Evolutionary conservation across 2,113 vertebrate genomes (phyloP), one percentile per base, ranked within the genome.

Genomic region (Equus przewalskii): DNA sequence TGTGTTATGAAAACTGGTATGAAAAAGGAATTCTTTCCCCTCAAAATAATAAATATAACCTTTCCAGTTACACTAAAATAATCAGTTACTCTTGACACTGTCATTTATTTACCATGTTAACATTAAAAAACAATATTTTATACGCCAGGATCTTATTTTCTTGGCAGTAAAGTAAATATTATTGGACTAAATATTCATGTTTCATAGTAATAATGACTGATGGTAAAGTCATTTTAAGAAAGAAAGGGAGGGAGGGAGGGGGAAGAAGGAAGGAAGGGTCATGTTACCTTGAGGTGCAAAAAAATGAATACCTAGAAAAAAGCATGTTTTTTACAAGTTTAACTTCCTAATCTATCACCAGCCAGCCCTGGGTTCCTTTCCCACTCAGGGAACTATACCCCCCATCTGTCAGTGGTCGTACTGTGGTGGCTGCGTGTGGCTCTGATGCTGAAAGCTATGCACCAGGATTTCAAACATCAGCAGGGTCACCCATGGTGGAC

Each of bases 51-150:
- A 76, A 44, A 41, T 49, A 67, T 70, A 73, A 54, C 4, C 8
- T 3, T 90, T 87, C 30, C 4, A 84, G 8, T 81, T 92, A 73
- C 24, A 86, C 12, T 86, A 22, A 93, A 95, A 89, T 69, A 81
- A 33, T 72, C 6, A 62, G 15, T 82, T 93, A 8, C 5, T 67
- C 22, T 81, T 75, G n/a, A 33, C 36, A 93, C 41, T 54, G 62
- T 44, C 26, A 89, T 80, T 80, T 62, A 18, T 67, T 93, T 56
- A 56, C 8, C 79, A 6, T 19, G 0, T 49, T 88, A 91, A 84
- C 16, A 58, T 56, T 81, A 51, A 75, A 88, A 51, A 58, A 46
- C 15, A 44, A 18, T 81, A 60, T 60, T 72, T 93, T 60, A 44
- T 90, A 49, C 60, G 6, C 10, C 4, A 44, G 30, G 62, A 84